Conservation (phyloP, 2,888 invertebrate genomes). For the Volucella inflata region DNA sequence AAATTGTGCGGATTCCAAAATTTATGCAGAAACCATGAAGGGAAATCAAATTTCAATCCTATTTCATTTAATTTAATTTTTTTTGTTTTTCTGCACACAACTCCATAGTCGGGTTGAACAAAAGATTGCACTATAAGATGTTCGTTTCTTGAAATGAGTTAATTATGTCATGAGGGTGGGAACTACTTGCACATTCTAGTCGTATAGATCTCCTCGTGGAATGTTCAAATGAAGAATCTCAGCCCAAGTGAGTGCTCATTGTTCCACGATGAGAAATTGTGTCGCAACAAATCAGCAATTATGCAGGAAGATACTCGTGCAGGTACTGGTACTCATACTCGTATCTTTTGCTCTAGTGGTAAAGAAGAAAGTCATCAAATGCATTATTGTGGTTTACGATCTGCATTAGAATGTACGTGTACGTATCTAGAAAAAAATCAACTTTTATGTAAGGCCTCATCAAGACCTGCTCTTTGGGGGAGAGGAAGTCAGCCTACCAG, state of each 20-base stretch:
- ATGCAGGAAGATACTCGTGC: conserved; percentile 68
- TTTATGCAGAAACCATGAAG: conserved; percentile 50
- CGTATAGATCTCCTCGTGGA: conserved; percentile 25
- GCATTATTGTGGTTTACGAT: conserved; percentile 47
- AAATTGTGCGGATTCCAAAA: conserved; percentile 24
- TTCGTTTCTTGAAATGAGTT: conserved; percentile 78
- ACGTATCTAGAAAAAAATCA: conserved; percentile 20
- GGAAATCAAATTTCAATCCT: conserved; percentile 66
- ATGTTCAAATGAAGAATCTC: conserved; percentile 53
- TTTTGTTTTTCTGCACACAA: too few relatives aligned
- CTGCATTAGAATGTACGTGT: conserved; percentile 53
- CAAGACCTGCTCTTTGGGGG: conserved; percentile 1
- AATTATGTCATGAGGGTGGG: conserved; percentile 84
- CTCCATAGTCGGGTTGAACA: not conserved
- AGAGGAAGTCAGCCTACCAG: conserved; percentile 41
- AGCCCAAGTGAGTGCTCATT: conserved; percentile 50
- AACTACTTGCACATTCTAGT: conserved; percentile 77
- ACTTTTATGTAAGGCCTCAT: conserved; percentile 57
- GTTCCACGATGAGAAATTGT: conserved; percentile 69
- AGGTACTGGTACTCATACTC: conserved; percentile 60
- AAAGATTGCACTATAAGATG: conserved; percentile 67
- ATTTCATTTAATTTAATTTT: conserved; percentile 19
- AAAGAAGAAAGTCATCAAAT: conserved; percentile 69
- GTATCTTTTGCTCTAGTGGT: conserved; percentile 49
- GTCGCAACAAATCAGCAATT: conserved; percentile 76